Conservation (phyloP, 2,113 vertebrate species). For the Serilophus lunatus region DNA sequence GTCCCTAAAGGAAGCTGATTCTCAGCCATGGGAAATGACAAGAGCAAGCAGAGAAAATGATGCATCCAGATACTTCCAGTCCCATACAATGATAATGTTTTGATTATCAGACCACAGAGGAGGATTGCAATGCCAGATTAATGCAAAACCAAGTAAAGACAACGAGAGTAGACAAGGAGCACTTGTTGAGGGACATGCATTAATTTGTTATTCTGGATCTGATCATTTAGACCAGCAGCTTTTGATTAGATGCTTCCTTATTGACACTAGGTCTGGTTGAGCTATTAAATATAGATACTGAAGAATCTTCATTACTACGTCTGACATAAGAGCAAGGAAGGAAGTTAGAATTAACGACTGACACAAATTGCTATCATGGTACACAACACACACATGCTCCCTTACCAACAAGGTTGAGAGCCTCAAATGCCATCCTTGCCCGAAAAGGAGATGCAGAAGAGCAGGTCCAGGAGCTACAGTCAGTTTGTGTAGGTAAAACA, state of each 20-base stretch:
- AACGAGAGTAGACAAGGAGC: neutral
- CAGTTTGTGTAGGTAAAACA: neutral
- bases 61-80: neutral
- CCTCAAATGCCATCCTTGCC: neutral
- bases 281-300: neutral
- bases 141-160: neutral
- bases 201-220: neutral
- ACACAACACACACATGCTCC: neutral
- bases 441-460: neutral
- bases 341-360: neutral
- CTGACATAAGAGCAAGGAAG: neutral
- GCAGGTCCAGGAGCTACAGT: neutral
- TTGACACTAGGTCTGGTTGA: neutral
- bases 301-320: neutral
- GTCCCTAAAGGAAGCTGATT: neutral
- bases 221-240: neutral
- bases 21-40: neutral
- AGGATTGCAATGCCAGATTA: neutral
- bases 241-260: conserved; percentile 33
- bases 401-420: neutral
- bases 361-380: neutral
- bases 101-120: neutral
- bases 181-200: neutral
- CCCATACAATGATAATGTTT: neutral
- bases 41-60: neutral